phyloP scores from a whole-genome alignment of 2,888 invertebrate species.

The Drosophila picticornis region DNA sequence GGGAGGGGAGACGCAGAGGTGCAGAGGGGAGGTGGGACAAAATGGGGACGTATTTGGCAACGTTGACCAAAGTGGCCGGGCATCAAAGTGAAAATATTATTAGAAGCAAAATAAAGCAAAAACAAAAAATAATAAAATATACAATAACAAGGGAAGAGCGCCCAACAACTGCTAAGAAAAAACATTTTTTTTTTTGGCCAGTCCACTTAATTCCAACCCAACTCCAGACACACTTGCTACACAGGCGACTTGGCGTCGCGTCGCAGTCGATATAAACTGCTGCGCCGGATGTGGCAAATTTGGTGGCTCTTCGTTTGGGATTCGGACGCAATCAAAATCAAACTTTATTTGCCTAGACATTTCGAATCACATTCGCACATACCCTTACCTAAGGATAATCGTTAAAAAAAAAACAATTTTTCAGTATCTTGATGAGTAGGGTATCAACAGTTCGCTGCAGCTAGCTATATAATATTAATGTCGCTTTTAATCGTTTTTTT shows the following conservation, averaged over 20 bases:
- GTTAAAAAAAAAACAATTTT: neutral
- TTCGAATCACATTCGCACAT: neutral
- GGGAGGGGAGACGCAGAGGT: constrained; percentile 8
- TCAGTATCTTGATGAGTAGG: neutral
- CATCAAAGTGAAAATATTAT: constrained; percentile 81
- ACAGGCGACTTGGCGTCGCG: constrained; percentile 54
- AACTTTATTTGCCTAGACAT: constrained; percentile 19
- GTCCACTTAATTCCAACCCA: constrained; percentile 73
- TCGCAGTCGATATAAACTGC: constrained; percentile 56
- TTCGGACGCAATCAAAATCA: constrained; percentile 46
- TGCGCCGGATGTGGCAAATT: constrained; percentile 79
- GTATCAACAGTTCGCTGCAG: neutral
- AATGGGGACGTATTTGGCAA: constrained; percentile 11
- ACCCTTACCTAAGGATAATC: neutral
- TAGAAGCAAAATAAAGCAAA: constrained; percentile 71
- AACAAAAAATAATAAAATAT: constrained; percentile 37
- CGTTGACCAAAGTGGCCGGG: constrained; percentile 67
- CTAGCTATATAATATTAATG: neutral
- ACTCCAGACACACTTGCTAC: constrained; percentile 72
- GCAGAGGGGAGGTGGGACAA: neutral
- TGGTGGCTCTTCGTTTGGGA: constrained; percentile 53
- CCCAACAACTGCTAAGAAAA: constrained; percentile 40
- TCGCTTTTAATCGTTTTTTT: neutral
- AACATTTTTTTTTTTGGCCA: constrained; percentile 55
- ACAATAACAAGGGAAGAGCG: constrained; percentile 7